Conservation (phyloP, 2,113 vertebrate species). For the Sander lucioperca region DNA sequence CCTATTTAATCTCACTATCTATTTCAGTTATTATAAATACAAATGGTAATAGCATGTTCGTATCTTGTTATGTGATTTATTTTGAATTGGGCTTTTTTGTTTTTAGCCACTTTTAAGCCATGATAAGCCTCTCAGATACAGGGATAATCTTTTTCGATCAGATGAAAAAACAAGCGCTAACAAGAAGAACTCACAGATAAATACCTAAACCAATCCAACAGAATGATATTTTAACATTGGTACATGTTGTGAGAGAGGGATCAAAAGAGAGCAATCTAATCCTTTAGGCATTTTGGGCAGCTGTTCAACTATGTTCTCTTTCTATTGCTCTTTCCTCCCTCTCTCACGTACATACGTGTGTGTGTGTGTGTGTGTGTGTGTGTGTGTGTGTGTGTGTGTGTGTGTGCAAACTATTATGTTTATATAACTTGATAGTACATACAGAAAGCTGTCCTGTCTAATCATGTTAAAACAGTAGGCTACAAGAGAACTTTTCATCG, state of each 20-base stretch:
- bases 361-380: too few species aligned
- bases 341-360: background rate
- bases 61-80: conserved; percentile 79
- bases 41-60: conserved; percentile 72
- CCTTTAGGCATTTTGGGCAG: conserved; percentile 64
- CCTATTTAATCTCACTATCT: conserved; percentile 58
- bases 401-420: conserved; percentile 4
- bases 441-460: conserved; percentile 43
- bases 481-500: conserved; percentile 19
- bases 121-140: conserved; percentile 74
- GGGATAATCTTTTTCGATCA: conserved; percentile 74
- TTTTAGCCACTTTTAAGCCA: conserved; percentile 60
- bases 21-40: conserved; percentile 62
- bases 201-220: conserved; percentile 62
- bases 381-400: too few species aligned
- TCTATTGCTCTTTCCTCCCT: conserved; percentile 10
- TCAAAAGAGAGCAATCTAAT: conserved; percentile 77
- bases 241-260: conserved; percentile 62
- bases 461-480: conserved; percentile 32
- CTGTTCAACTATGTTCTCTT: conserved; percentile 59
- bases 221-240: conserved; percentile 65
- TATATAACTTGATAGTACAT: conserved; percentile 28
- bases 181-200: conserved; percentile 65
- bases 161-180: conserved; percentile 62
- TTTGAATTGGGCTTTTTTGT: conserved; percentile 71